Evolutionary conservation across 1,140 invertebrate species (phyloP), one percentile per base, ranked within the genome.

Genomic region (Papilio helenus): DNA sequence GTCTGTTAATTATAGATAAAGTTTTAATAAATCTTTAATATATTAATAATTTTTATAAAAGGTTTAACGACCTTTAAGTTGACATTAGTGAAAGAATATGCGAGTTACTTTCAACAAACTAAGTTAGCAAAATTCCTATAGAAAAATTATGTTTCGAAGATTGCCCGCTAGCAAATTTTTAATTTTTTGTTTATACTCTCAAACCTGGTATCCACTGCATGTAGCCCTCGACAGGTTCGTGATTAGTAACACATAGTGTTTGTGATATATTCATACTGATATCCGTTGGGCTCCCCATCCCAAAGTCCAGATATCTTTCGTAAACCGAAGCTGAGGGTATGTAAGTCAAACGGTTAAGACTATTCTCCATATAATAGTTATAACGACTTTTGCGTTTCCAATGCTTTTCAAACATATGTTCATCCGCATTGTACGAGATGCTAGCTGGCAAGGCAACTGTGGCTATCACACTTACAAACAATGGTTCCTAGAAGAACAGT

Each of bases 151-250:
- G n/a, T n/a, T n/a, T n/a, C n/a, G n/a, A n/a, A n/a, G n/a, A n/a
- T n/a, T n/a, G n/a, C n/a, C n/a, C n/a, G n/a, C n/a, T n/a, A n/a
- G n/a, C n/a, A n/a, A n/a, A n/a, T 65, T 14, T 65, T 26, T 29
- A 65, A 1, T 8, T 16, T 2, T 71, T 12, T 26, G 16, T 39
- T 23, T 39, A 42, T 49, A 39, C 10, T 55, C 14, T 76, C 80
- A 73, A 58, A 94, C 93, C 93, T 89, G 89, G 86, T 58, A 92
- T 77, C 93, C 93, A 94, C n/a, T 90, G 88, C 29, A 94, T 89
- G 73, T 86, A 92, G 10, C 90, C 91, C 46, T 94, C 92, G 39
- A 88, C 85, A 18, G 84, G 80, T 76, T 88, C 86, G 78, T 94
- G 92, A 83, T 94, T 94, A 4, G 93, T 94, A 0, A 94, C 90